Conservation (phyloP, 2,888 invertebrate genomes). For the Brachypterus glaber region DNA sequence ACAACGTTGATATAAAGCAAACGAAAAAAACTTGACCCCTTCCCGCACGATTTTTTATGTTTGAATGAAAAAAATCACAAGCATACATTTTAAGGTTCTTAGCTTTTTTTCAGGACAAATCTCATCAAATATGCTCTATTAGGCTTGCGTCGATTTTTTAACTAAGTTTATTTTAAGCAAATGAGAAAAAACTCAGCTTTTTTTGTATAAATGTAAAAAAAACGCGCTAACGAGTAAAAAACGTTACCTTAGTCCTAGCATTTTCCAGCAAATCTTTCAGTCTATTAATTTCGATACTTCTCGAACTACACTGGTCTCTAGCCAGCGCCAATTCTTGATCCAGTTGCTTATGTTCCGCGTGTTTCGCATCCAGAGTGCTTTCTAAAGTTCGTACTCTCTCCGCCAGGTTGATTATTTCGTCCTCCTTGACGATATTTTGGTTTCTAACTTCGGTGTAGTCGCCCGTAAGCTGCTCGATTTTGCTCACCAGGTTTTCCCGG, state of each 20-base stretch:
- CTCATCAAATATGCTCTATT: too few species aligned
- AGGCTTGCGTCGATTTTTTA: too few species aligned
- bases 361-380: conserved; percentile 61
- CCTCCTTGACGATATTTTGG: conserved; percentile 46
- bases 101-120: too few species aligned
- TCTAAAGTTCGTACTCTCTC: conserved; percentile 66
- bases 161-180: too few species aligned
- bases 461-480: conserved; percentile 68
- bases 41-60: too few species aligned
- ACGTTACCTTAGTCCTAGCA: conserved; percentile 65
- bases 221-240: conserved; percentile 3
- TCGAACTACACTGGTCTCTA: conserved; percentile 63
- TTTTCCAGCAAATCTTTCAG: conserved; percentile 71
- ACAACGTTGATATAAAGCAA: too few species aligned
- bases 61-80: too few species aligned
- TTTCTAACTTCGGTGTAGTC: conserved; percentile 58
- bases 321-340: conserved; percentile 64
- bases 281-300: conserved; percentile 71
- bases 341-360: conserved; percentile 62
- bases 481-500: conserved; percentile 59
- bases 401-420: conserved; percentile 55
- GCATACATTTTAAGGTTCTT: too few species aligned
- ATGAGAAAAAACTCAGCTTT: too few species aligned
- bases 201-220: conserved; percentile 9
- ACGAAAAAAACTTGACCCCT: too few species aligned